Conservation (phyloP, 1,140 invertebrate species). For the Brachionus koreanus region DNA sequence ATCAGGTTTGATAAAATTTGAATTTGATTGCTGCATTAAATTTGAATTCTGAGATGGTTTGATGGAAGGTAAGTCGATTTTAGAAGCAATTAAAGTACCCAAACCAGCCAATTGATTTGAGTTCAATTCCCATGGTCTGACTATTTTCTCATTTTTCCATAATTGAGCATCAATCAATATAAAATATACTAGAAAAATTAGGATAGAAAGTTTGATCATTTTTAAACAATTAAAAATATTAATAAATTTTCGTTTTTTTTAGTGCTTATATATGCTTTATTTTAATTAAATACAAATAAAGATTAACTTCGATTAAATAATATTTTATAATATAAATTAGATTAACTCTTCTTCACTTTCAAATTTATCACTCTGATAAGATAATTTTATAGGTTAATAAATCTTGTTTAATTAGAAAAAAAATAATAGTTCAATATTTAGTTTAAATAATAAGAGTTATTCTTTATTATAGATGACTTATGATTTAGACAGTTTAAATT, state of each 20-base stretch:
- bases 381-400: too few relatives aligned
- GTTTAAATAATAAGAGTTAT: too few relatives aligned
- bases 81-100: background rate
- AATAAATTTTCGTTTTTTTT: background rate
- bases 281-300: background rate
- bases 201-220: background rate
- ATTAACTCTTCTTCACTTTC: background rate
- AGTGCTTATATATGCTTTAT: background rate
- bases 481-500: too few relatives aligned
- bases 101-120: background rate
- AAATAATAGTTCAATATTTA: too few relatives aligned
- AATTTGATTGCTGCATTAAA: background rate
- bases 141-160: slow-evolving; percentile 19
- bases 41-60: background rate
- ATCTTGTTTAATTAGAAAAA: too few relatives aligned
- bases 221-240: background rate
- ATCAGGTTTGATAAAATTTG: background rate
- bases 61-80: background rate
- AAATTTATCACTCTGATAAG: too few relatives aligned
- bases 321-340: background rate
- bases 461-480: too few relatives aligned
- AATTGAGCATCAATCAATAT: background rate
- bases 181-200: background rate
- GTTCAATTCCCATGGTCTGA: slow-evolving; percentile 8
- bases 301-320: background rate